Conservation (phyloP, 2,797 vertebrate species). For the Sebastolobus altivelis region DNA sequence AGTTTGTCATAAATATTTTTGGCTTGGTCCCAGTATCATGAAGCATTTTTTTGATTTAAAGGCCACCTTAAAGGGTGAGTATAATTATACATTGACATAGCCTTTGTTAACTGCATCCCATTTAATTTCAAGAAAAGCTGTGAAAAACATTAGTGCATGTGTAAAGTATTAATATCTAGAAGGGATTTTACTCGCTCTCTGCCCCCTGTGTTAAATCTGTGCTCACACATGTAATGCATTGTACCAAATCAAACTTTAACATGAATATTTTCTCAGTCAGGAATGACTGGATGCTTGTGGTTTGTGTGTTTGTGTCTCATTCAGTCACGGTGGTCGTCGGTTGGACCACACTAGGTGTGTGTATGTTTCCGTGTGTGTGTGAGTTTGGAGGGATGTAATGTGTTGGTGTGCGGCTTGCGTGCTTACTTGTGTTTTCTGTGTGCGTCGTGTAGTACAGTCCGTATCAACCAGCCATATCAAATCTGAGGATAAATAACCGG, state of each 20-base stretch:
- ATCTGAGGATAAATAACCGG: constrained; percentile 70
- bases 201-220: not conserved
- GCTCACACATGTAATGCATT: constrained; percentile 10
- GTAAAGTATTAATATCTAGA: not conserved
- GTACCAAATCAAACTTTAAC: constrained; percentile 42
- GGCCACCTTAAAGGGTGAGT: not conserved
- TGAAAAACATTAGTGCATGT: not conserved
- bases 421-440: constrained; percentile 6
- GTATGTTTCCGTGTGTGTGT: constrained; percentile 60
- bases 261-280: constrained; percentile 59
- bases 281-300: constrained; percentile 62
- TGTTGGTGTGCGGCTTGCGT: constrained; percentile 25
- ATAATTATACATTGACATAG: not conserved
- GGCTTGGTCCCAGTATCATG: not conserved
- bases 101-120: not conserved
- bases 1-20: not conserved
- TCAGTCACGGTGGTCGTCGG: constrained; percentile 74
- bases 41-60: not conserved
- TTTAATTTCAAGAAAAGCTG: not conserved
- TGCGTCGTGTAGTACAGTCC: constrained; percentile 24
- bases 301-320: constrained; percentile 68
- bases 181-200: not conserved
- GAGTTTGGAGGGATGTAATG: constrained; percentile 34
- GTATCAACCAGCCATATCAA: constrained; percentile 66
- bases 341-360: constrained; percentile 76